Evolutionary conservation across 2,113 vertebrate species (phyloP), one percentile per base, ranked within the genome.

Genomic region (Bambusicola thoracicus): DNA sequence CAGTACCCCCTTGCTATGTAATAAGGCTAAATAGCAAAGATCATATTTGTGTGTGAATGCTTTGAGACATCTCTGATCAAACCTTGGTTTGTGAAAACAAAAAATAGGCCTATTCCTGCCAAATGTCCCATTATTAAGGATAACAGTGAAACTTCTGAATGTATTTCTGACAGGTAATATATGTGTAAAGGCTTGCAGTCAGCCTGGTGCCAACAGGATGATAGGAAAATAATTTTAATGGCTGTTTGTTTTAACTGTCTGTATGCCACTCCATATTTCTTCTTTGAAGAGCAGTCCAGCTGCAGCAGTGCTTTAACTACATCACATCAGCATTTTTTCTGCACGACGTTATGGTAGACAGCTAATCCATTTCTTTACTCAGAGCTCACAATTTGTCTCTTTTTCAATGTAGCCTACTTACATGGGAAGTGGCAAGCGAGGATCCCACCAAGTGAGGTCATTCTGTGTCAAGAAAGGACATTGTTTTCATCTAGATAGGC

Each of bases 291-390:
- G 49, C 48, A 81, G 13, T 19, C 29, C 36, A 75, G 15, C 34
- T 79, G 56, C 73, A 75, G 40, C 40, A 81, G 43, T 81, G 68
- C 34, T 51, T 11, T 63, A 75, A 43, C 30, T 62, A 46, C 68
- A 77, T 87, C 81, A 88, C 36, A 67, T 67, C 67, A 41, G 13
- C 38, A 14, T 70, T 92, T 93, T 92, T 93, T 94, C 72, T 81
- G 43, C 15, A 78, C 22, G 18, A 11, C 6, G 4, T 81, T 66
- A 9, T 84, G 46, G 46, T 74, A 38, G 76, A 70, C 25, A 83
- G 13, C 13, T 87, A 68, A 51, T 46, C 43, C 8, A 0, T 15
- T 53, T 76, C 48, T 74, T 70, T 58, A 29, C 1, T 34, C 4
- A 59, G 51, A 92, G 68, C 27, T 36, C 48, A 15, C 43, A 53